Base-by-base conservation (phyloP, 2,888 invertebrate species). In the Scaeva pyrastri region DNA sequence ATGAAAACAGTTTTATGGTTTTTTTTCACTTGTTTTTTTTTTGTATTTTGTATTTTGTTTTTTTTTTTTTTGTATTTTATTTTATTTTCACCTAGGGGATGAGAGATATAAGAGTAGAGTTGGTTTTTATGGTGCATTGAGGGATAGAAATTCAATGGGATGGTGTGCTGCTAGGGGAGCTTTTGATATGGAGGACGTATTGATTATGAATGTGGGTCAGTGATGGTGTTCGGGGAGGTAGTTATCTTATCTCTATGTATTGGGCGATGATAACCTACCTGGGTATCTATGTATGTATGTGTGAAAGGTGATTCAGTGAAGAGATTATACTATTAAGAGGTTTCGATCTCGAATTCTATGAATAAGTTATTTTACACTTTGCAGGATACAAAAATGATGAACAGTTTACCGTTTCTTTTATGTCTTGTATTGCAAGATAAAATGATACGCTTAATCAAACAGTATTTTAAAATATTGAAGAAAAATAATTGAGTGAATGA, bases 201-300 rank as follows among this genome's bases (percentile, higher is more conserved):
- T 77, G 58, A 60, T 52, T 48, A 31, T 41, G 31, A 77, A 77
- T 62, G 50, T 58, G 58, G 68, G 50, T 77, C 70, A 70, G 50
- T 77, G 68, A 16, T 75, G 68, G 23, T 75, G 21, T 36, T 14
- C 7, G 8, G 31, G 52, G 60, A 8, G 39, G 21, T 6, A 48
- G 11, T 19, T 39, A 1, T 39, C 2, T 3, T 39, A 39, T 50
- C 4, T 50, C 21, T 5, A 21, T 36, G 11, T 19, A 12, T 19
- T 36, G 36, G 16, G 6, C 26, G 11, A 14, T n/a, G n/a, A 36
- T 58, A 31, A 31, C 19, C 31, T 45, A 45, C 23, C 21, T 48
- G 31, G 48, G 23, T 52, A 23, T 23, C 52, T 21, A 39, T 21
- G 7, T 36, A 14, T 14, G n/a, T 36, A 11, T 8, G 8, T n/a